Evolutionary conservation across 2,113 vertebrate species (phyloP).

Genomic region (Octodon degus): DNA sequence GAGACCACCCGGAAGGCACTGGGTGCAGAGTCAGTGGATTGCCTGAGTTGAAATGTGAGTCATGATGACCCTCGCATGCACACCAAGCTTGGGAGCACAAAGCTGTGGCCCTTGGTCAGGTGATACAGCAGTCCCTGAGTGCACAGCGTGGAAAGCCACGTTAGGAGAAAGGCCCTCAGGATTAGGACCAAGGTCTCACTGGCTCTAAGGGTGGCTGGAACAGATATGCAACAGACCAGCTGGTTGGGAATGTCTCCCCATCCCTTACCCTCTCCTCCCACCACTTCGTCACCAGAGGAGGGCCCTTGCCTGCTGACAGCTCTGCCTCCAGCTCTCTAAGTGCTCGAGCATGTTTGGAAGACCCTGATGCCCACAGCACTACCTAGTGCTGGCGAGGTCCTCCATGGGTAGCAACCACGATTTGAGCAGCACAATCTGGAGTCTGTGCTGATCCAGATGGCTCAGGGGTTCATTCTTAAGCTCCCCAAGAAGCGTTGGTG

Average conservation of each 20-base stretch:
- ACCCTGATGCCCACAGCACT: constrained; percentile 24
- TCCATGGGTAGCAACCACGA: not conserved
- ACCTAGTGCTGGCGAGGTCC: not conserved
- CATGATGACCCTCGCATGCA: not conserved
- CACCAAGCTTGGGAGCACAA: not conserved
- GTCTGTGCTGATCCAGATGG: not conserved
- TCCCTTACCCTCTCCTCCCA: not conserved
- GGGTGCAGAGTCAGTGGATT: not conserved
- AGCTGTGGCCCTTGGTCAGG: not conserved
- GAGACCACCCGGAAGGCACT: not conserved
- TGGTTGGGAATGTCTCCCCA: not conserved
- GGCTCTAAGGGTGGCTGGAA: not conserved
- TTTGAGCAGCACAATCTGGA: constrained; percentile 11
- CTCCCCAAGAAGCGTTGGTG: not conserved
- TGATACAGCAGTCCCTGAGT: not conserved
- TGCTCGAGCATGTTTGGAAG: constrained; percentile 28
- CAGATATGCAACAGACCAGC: not conserved
- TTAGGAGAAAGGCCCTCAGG: not conserved
- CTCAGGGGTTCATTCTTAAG: not conserved
- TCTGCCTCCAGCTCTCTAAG: not conserved
- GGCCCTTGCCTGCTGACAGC: not conserved
- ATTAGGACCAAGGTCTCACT: not conserved
- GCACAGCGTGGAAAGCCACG: not conserved
- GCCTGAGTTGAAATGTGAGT: not conserved
- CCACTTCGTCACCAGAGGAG: not conserved